These are phyloP conservation scores for Drepana falcataria DNA, from an alignment of 2,888 invertebrate species.

Conservation along the genomic window DNA sequence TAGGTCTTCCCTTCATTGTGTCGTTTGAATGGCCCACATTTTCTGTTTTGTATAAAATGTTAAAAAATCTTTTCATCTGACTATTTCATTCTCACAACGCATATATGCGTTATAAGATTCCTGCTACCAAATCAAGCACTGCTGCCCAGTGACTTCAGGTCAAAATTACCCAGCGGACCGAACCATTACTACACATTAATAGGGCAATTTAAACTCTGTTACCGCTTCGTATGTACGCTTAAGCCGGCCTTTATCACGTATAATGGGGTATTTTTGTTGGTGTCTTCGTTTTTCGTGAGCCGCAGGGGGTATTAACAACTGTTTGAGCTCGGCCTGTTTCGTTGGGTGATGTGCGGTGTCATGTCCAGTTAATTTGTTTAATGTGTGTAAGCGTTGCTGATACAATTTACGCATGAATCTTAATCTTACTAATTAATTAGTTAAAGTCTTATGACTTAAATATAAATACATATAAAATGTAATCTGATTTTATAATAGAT, in stretches of 20 bases:
- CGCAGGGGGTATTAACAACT: background rate
- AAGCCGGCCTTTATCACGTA: conserved; percentile 46
- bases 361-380: background rate
- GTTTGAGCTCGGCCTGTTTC: too few species aligned
- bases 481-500: too few species aligned
- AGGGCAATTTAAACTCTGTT: conserved; percentile 49
- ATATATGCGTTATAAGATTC: conserved; percentile 28
- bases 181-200: conserved; percentile 46
- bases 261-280: conserved; percentile 39
- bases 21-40: too few species aligned
- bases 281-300: conserved; percentile 8
- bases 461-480: too few species aligned
- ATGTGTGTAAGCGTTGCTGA: background rate
- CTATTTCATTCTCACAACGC: conserved; percentile 8
- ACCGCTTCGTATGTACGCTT: conserved; percentile 44
- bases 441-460: too few species aligned
- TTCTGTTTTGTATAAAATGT: too few species aligned
- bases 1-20: too few species aligned
- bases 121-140: conserved; percentile 17
- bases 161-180: conserved; percentile 29
- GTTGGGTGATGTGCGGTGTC: background rate
- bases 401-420: too few species aligned
- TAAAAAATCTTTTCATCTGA: too few species aligned
- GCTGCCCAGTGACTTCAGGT: conserved; percentile 18
- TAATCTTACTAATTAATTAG: too few species aligned